A percentile compares a stretch with the other conserved stretches of the same genome.
phyloP scores from a whole-genome alignment of 1,140 invertebrate genomes.

The Temnothorax longispinosus region DNA sequence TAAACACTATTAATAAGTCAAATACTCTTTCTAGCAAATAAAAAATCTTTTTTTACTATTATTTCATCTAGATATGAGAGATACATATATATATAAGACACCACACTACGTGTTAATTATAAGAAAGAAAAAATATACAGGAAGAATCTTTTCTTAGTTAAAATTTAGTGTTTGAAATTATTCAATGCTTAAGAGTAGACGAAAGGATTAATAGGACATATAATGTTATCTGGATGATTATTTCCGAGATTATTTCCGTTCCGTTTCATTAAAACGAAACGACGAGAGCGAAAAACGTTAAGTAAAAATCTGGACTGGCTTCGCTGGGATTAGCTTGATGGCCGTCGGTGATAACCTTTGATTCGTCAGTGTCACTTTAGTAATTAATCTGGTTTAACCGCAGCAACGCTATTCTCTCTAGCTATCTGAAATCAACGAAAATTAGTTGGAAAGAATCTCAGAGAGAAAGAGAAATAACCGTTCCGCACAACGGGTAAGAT shows the following conservation, averaged over 20 bases:
- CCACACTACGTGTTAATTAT: background rate
- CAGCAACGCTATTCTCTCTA: background rate
- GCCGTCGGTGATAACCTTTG: constrained; percentile 30
- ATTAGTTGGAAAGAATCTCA: background rate
- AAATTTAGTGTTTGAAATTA: background rate
- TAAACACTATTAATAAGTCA: background rate
- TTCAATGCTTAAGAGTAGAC: background rate
- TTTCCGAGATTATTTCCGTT: constrained; percentile 26
- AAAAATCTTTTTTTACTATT: background rate
- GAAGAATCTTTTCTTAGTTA: background rate
- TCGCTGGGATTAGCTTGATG: constrained; percentile 34
- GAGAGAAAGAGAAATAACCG: background rate
- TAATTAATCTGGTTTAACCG: constrained; percentile 45
- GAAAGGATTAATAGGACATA: background rate
- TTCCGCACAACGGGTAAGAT: background rate
- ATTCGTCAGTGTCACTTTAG: constrained; percentile 41
- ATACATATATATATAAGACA: background rate
- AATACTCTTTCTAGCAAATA: background rate
- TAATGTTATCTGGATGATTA: constrained; percentile 5
- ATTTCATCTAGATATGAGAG: background rate
- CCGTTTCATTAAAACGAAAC: background rate
- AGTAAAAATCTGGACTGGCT: constrained; percentile 23
- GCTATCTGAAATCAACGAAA: constrained; percentile 22
- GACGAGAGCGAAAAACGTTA: constrained; percentile 7
- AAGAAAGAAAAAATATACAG: background rate